Base-by-base conservation (phyloP, 1,140 invertebrate species). In the Solen grandis region DNA sequence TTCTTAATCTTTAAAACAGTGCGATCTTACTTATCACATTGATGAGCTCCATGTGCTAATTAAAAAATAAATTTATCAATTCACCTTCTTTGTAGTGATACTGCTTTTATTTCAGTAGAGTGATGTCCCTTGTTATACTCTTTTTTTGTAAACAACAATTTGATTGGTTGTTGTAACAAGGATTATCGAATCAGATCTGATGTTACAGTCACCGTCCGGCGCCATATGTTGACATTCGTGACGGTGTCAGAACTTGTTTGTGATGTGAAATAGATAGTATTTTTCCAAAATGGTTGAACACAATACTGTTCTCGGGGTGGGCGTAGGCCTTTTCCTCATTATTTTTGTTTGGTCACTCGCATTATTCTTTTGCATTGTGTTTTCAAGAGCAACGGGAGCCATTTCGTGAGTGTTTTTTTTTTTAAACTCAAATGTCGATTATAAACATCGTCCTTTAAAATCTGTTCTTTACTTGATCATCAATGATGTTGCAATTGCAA, bases 301-400 rank as follows among this genome's bases (percentile, higher is more conserved):
- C 16, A 69, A 79, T 36, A 69, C 77, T 31, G 70, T 85, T 19
- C 50, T 85, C 14, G 84, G 84, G 35, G 75, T 85, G n/a, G 84
- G 84, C 22, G 33, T 80, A 22, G 84, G 84, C n/a, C 31, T 82
- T 5, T 85, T 85, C 70, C 5, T 85, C 22, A 76, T 85, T 4
- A 72, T 81, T 33, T 79, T 85, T 22, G 65, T 85, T 25, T 85
- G 84, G 84, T 25, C 46, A 3, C 19, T 85, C 0, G 69, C 70
- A n/a, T 27, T 85, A 8, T 80, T 85, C 31, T 36, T 85, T 1
- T 85, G 84, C 60, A 41, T 85, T 36, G 62, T 80, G 31, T 74
- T 82, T 62, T 79, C 80, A 10, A 55, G 84, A 54, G 69, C 84
- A 46, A 52, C 69, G 16, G 81, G 80, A 10, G 69, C 74, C 25